Percentiles rank a stretch among this genome's conserved stretches.
Evolutionary conservation across 2,113 vertebrate genomes (phyloP).

Genomic region (Tragelaphus scriptus): DNA sequence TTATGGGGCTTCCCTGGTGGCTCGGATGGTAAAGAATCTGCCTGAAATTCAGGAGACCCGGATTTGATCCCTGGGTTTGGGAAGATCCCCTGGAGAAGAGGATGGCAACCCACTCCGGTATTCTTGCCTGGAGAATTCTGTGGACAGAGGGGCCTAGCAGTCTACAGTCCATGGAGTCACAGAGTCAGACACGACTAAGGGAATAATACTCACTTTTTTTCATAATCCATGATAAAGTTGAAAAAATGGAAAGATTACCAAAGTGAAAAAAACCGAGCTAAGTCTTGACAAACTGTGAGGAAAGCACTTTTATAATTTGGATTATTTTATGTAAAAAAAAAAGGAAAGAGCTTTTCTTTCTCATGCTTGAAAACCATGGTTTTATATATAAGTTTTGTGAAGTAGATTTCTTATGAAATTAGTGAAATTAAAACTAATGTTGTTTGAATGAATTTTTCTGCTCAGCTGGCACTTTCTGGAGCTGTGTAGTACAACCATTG

Average conservation of each 20-base stretch:
- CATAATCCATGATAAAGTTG: background rate
- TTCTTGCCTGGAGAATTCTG: background rate
- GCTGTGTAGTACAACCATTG: background rate
- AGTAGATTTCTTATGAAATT: constrained; percentile 21
- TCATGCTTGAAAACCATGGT: background rate
- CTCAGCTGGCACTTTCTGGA: background rate
- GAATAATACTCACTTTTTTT: background rate
- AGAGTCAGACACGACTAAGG: background rate
- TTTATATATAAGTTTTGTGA: constrained; percentile 5
- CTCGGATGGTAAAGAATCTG: background rate
- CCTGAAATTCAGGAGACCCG: background rate
- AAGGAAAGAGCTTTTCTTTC: background rate
- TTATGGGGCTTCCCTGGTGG: background rate
- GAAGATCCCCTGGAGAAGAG: background rate
- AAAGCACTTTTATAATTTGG: background rate
- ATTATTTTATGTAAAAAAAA: background rate
- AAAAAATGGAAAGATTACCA: background rate
- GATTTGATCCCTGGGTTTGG: background rate
- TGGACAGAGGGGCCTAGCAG: background rate
- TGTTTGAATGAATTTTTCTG: background rate
- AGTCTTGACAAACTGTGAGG: background rate
- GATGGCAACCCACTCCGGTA: background rate
- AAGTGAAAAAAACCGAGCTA: background rate
- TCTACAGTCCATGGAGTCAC: background rate
- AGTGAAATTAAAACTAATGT: constrained; percentile 17